A percentile compares a stretch with the other conserved stretches of the same genome.
These are phyloP conservation scores for Pygathrix nemaeus DNA, from an alignment of 2,113 vertebrate genomes.

Conservation along the genomic window DNA sequence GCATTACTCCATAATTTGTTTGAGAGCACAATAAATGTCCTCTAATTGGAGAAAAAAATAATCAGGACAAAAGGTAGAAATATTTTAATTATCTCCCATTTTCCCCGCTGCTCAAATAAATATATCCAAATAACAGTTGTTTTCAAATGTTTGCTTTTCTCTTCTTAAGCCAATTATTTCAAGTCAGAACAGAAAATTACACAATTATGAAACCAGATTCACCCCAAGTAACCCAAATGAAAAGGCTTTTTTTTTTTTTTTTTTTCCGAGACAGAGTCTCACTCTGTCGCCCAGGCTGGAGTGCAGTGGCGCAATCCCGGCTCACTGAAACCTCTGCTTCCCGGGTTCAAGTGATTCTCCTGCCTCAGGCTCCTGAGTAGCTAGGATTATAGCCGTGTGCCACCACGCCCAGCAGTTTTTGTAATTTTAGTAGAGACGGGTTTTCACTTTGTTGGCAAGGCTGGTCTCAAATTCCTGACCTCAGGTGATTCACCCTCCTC, in stretches of 20 bases:
- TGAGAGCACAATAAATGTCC: neutral
- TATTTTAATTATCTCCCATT: neutral
- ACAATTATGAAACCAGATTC: neutral
- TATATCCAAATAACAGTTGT: neutral
- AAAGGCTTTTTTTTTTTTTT: neutral
- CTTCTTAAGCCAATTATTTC: constrained; percentile 24
- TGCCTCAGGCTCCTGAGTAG: too few species aligned
- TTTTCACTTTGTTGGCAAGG: too few species aligned
- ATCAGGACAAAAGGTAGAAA: neutral
- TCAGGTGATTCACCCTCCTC: too few species aligned
- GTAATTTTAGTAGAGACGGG: too few species aligned
- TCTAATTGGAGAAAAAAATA: neutral
- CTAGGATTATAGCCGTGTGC: too few species aligned
- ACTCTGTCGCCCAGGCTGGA: too few species aligned
- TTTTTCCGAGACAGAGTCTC: too few species aligned
- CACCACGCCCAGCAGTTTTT: too few species aligned
- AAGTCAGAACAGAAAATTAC: constrained; percentile 21
- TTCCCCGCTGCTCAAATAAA: neutral
- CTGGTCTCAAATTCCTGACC: too few species aligned
- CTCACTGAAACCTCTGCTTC: too few species aligned
- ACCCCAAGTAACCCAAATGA: neutral
- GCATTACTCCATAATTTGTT: neutral
- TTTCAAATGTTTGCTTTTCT: constrained; percentile 22
- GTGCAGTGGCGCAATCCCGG: too few species aligned
- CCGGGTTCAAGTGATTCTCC: too few species aligned